phyloP scores from a whole-genome alignment of 2,797 vertebrate genomes.

The Darevskia nairensis region DNA sequence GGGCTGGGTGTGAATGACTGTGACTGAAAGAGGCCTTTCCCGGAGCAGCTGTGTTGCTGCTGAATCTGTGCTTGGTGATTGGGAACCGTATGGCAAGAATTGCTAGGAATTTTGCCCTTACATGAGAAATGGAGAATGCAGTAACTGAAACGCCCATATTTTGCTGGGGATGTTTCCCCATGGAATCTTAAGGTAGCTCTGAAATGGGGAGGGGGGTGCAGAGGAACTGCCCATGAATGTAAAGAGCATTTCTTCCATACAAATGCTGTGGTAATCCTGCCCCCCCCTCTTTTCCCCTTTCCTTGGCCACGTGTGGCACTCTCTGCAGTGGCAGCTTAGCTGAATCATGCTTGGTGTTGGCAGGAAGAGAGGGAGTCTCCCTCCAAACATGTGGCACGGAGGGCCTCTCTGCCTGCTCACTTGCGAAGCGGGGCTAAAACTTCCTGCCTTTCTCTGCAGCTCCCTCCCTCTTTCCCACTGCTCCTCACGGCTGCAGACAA shows the following conservation, averaged over 20 bases:
- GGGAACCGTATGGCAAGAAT: too few species aligned
- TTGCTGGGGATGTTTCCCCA: background rate
- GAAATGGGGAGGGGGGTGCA: too few species aligned
- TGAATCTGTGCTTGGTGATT: background rate
- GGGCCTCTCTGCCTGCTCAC: background rate
- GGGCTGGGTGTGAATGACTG: background rate
- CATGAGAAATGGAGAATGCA: background rate
- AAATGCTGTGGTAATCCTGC: too few species aligned
- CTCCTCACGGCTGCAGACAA: background rate
- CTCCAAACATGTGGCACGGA: background rate
- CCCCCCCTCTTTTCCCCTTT: background rate
- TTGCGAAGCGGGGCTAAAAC: background rate
- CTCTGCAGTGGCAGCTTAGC: conserved; percentile 38
- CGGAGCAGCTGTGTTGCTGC: background rate
- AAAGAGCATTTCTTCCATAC: background rate
- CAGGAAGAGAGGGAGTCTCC: conserved; percentile 16
- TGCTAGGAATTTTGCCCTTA: too few species aligned
- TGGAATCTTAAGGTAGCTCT: too few species aligned
- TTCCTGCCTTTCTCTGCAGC: background rate
- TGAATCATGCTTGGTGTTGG: conserved; percentile 48
- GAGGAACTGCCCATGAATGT: rapidly evolving
- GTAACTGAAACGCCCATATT: background rate
- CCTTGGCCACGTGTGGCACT: background rate
- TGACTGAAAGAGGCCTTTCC: background rate
- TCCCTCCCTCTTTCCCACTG: background rate